Conservation (phyloP, 2,113 vertebrate genomes). For the Boulengerochromis microlepis region DNA sequence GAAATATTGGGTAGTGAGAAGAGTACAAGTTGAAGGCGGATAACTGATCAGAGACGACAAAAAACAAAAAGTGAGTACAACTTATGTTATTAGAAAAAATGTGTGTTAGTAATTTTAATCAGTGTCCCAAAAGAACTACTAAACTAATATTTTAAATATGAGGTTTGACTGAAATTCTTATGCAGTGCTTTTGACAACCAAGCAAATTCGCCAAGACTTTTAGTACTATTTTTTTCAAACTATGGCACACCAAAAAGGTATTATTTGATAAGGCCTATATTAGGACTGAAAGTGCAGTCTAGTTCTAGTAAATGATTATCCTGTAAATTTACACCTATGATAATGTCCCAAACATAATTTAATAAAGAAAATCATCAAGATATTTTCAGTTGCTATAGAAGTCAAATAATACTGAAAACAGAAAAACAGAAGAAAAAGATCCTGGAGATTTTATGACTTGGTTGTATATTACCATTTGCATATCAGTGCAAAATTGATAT, state of each 20-base stretch:
- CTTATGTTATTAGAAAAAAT: not conserved
- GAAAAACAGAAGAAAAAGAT: not conserved
- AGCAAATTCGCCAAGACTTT: rapidly evolving
- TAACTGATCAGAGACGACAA: not conserved
- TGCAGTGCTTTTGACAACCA: not conserved
- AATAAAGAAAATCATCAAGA: not conserved
- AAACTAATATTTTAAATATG: not conserved
- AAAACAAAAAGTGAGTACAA: slow-evolving; percentile 11
- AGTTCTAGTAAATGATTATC: not conserved
- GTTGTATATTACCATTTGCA: not conserved
- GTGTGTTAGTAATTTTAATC: not conserved
- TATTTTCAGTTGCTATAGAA: not conserved
- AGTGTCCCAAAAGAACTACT: not conserved
- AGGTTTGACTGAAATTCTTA: not conserved
- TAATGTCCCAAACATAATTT: not conserved
- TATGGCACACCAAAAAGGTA: not conserved
- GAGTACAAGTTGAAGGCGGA: not conserved
- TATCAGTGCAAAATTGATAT: not conserved
- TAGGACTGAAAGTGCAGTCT: too few relatives aligned
- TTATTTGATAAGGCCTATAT: not conserved
- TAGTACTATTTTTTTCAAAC: not conserved
- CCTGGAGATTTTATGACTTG: not conserved
- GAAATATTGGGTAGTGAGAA: slow-evolving; percentile 10
- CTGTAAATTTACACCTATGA: not conserved
- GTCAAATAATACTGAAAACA: not conserved